Conservation (phyloP, 2,888 invertebrate genomes). For the Metopia argyrocephala region DNA sequence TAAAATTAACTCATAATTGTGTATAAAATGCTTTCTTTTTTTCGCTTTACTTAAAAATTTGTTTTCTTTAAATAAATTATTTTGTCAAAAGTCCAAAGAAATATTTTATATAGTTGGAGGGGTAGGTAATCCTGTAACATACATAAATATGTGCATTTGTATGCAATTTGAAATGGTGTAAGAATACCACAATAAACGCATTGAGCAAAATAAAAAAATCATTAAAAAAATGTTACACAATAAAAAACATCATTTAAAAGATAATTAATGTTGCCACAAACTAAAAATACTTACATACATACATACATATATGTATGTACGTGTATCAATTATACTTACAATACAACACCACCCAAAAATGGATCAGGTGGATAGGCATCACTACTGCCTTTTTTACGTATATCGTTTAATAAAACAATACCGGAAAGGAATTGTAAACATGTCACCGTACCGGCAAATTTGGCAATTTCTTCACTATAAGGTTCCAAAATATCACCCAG, state of each 20-base stretch:
- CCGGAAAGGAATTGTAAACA: constrained; percentile 91
- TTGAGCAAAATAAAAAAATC: not conserved
- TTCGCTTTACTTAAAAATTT: no score
- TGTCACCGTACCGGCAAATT: constrained; percentile 86
- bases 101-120: no score
- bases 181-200: not conserved
- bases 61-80: no score
- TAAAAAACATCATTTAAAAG: not conserved
- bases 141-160: no score
- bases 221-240: not conserved
- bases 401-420: constrained; percentile 85
- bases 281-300: not conserved
- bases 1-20: no score
- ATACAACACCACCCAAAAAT: constrained; percentile 86
- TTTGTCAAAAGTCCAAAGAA: no score
- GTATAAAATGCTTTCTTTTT: no score
- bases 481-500: constrained; percentile 74
- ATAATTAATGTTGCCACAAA: not conserved
- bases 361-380: constrained; percentile 84
- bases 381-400: constrained; percentile 84
- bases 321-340: constrained; percentile 81
- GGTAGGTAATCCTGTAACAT: no score
- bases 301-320: not conserved
- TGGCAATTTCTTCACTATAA: constrained; percentile 78
- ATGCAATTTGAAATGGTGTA: not conserved